Evolutionary conservation across 2,888 invertebrate species (phyloP), one percentile per base, ranked within the genome.

Genomic region (Listrodromus nycthemerus): DNA sequence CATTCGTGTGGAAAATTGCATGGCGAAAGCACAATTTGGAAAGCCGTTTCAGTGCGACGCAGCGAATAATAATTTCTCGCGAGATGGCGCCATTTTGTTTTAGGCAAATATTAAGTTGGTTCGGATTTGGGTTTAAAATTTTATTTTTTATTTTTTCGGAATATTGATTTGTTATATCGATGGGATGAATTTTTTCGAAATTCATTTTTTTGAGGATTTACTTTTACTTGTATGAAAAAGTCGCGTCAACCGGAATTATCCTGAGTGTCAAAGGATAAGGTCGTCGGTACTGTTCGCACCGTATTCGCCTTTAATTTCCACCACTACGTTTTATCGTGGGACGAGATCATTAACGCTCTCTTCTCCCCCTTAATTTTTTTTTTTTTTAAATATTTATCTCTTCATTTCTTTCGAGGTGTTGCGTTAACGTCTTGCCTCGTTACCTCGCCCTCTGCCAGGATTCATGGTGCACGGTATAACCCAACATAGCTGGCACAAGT

Each of bases 271-370:
- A 33, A 21, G 33, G 33, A 61, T 16, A 61, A n/a, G 61, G 24
- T 41, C 5, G 30, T 45, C 13, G 19, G 8, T 27, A 74, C 48
- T 61, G 30, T 73, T 80, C 61, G 76, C 84, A 86, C 80, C 84
- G 89, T 91, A 90, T 91, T 90, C 92, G 41, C 41, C 91, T 91
- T 91, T 90, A 91, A 90, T 92, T 92, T 92, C 91, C 90, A 91
- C 92, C 91, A 90, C 90, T 91, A 89, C 88, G 91, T 92, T 91
- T 92, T 92, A 92, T 92, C 92, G 87, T 80, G 90, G 90, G 89
- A 91, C 89, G 89, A 92, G 92, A 92, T 92, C 92, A 92, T 93
- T 92, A 92, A 89, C 67, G 80, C 71, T 48, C 79, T 71, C 76
- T 37, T 41, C 81, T 48, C 58, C 67, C 16, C 66, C 61, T 50